Percentiles rank a stretch among this genome's conserved stretches.
Conservation (phyloP, 2,113 vertebrate genomes). For the Pimephales promelas region DNA sequence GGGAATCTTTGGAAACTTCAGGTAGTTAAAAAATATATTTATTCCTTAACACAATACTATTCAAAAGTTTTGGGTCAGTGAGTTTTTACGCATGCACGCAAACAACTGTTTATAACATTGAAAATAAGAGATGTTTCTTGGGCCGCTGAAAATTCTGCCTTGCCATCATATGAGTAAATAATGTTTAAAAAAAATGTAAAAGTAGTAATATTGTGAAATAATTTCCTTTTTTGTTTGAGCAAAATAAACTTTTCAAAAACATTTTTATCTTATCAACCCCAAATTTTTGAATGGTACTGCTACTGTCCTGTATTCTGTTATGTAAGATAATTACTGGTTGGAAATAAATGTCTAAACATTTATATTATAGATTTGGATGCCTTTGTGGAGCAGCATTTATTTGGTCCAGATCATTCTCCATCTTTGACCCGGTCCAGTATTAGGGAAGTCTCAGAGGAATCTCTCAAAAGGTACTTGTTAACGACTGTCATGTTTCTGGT, state of each 20-base stretch:
- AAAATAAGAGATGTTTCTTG: not conserved
- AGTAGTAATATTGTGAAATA: too few species aligned
- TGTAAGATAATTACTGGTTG: not conserved
- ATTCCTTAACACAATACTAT: not conserved
- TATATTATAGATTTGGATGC: slow-evolving; percentile 70
- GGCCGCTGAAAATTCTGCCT: not conserved
- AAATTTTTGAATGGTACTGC: not conserved
- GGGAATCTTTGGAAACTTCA: slow-evolving; percentile 58
- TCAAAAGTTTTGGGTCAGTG: not conserved
- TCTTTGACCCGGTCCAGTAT: slow-evolving; percentile 66
- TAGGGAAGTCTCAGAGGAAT: slow-evolving; percentile 56
- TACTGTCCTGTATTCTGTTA: not conserved
- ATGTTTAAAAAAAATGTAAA: too few species aligned
- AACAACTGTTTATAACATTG: not conserved
- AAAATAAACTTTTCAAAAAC: not conserved
- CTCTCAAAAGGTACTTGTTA: slow-evolving; percentile 62
- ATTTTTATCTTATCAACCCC: not conserved
- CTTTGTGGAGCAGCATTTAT: slow-evolving; percentile 74
- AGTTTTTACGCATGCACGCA: not conserved
- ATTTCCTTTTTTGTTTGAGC: not conserved
- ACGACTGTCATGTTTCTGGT: not conserved
- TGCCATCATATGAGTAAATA: not conserved
- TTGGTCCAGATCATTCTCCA: slow-evolving; percentile 65
- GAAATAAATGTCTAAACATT: not conserved
- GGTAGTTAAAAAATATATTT: slow-evolving; percentile 54